Conservation (phyloP, 2,888 invertebrate genomes). For the Melikaiella ostensackeni region DNA sequence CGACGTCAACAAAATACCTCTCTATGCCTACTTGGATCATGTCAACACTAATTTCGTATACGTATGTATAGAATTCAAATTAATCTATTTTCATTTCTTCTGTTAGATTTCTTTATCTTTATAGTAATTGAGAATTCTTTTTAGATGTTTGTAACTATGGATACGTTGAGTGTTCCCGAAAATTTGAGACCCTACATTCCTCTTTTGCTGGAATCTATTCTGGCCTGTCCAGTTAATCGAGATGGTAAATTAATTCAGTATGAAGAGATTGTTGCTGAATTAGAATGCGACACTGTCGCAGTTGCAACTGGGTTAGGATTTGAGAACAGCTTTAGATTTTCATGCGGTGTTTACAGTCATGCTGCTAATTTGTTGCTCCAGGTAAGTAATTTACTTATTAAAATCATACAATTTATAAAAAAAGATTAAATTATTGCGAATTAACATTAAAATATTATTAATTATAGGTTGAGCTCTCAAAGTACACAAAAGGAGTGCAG, state of each 20-base stretch:
- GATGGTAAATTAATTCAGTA: conserved; percentile 81
- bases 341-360: conserved; percentile 86
- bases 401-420: background rate
- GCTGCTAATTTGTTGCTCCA: conserved; percentile 84
- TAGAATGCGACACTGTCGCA: conserved; percentile 86
- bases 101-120: background rate
- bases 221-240: conserved; percentile 86
- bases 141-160: conserved; percentile 86
- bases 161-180: conserved; percentile 82
- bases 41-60: conserved; percentile 91
- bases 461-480: conserved; percentile 85
- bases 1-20: conserved; percentile 83
- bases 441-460: background rate
- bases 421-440: background rate
- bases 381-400: conserved; percentile 75
- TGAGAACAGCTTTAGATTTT: conserved; percentile 80
- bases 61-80: conserved; percentile 79
- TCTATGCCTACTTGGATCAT: conserved; percentile 88
- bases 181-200: conserved; percentile 86
- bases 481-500: conserved; percentile 86
- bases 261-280: conserved; percentile 87
- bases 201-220: conserved; percentile 85
- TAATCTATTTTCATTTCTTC: background rate
- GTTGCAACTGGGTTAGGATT: conserved; percentile 83
- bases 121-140: conserved; percentile 58